Percentiles rank a stretch among this genome's conserved stretches.
Conservation (phyloP, 2,113 vertebrate species). For the Podiceps cristatus region DNA sequence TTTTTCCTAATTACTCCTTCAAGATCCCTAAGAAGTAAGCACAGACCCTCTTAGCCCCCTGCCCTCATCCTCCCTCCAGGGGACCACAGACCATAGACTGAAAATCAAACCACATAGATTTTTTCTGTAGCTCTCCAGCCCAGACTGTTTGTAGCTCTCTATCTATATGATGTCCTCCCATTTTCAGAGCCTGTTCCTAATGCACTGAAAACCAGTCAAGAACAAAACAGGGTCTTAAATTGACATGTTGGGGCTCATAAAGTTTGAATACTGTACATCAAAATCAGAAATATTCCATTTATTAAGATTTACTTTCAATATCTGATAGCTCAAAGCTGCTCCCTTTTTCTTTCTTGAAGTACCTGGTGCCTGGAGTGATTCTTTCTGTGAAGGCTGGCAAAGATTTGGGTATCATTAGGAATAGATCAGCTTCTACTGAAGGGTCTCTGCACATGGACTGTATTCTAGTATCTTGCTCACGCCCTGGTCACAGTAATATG, state of each 20-base stretch:
- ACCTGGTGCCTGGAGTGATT: background rate
- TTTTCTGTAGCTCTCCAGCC: background rate
- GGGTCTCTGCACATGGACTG: background rate
- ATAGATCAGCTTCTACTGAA: background rate
- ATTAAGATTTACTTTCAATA: background rate
- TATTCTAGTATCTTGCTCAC: background rate
- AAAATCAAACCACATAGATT: background rate
- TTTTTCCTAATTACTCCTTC: background rate
- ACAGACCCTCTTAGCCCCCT: background rate
- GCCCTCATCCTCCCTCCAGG: background rate
- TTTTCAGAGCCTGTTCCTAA: background rate
- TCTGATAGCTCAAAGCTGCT: background rate
- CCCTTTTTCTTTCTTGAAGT: background rate
- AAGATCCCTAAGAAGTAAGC: background rate
- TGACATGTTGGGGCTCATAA: background rate
- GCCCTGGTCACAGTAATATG: background rate
- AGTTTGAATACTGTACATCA: background rate
- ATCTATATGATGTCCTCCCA: background rate
- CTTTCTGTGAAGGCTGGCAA: background rate
- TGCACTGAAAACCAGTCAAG: constrained; percentile 33
- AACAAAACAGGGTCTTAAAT: constrained; percentile 17
- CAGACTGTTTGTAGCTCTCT: background rate
- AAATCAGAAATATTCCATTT: constrained; percentile 37
- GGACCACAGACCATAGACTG: background rate
- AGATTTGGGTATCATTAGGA: background rate